Evolutionary conservation across 1,140 invertebrate genomes (phyloP), one percentile per base, ranked within the genome.

Genomic region (Drosophila trapezifrons): DNA sequence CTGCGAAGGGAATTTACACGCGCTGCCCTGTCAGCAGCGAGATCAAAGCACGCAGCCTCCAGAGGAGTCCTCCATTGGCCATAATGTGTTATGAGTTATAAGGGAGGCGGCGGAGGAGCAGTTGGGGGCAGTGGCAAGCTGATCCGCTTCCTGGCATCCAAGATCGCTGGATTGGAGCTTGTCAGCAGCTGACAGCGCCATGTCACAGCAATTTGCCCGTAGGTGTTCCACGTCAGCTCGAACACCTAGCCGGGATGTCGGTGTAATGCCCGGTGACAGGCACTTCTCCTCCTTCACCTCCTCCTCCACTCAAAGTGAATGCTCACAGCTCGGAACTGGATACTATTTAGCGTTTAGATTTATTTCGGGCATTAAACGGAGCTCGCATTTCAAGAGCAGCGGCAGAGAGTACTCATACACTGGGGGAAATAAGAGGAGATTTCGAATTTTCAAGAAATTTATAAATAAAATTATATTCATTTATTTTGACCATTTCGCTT

Each of bases 51-150:
- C 7, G 8, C 52, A 75, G 57, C 51, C 66, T 43, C 59, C 60
- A 57, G 42, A 29, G 40, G 20, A 57, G 69, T 69, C 66, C 32
- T 54, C 76, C 80, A 79, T 66, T 75, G 66, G 74, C 52, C 80
- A 80, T 84, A 89, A 90, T 89, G 70, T 90, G 80, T 84, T 89
- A 80, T 89, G 84, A 89, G 85, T 89, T 89, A 89, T 89, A 90
- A 63, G 57, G 18, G 90, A 63, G 57, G 18, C 46, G 43, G 60
- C 35, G 32, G 35, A 42, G 20, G 42, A 43, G 65, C 38, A 51
- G 70, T 40, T 40, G 54, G 47, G 59, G 27, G 45, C 54, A 35
- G 20, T 15, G 52, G 64, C 79, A 49, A 75, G 22, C 58, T 77
- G 83, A 89, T 87, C 83, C 67, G 83, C 62, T 87, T 87, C 83